A percentile compares a stretch with the other conserved stretches of the same genome.
These are phyloP conservation scores for Onychorhynchus coronatus DNA, from an alignment of 2,113 vertebrate genomes.

Conservation along the genomic window DNA sequence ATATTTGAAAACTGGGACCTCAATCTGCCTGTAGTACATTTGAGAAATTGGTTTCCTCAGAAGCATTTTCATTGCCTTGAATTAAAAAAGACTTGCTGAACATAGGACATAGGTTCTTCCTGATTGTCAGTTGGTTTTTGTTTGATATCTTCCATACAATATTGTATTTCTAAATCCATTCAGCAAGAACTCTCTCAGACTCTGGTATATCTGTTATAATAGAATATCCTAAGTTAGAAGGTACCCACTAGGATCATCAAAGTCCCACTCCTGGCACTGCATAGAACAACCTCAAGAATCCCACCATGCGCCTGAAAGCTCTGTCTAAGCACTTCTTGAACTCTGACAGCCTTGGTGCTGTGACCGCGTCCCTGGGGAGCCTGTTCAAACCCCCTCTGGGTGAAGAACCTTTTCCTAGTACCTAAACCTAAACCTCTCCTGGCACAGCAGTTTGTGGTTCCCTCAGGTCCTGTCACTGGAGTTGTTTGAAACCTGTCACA, in stretches of 20 bases:
- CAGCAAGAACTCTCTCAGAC: neutral
- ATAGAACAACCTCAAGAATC: neutral
- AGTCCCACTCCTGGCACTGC: neutral
- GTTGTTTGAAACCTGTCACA: neutral
- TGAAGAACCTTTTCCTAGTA: neutral
- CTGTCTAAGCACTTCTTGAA: neutral
- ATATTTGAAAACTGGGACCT: neutral
- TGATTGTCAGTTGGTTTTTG: rapidly evolving
- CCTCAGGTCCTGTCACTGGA: neutral
- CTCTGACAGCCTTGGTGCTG: neutral
- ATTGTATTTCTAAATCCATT: neutral
- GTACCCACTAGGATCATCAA: rapidly evolving
- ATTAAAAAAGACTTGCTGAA: neutral
- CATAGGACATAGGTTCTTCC: neutral
- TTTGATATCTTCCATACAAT: neutral
- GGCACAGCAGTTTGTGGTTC: neutral
- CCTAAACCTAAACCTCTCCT: neutral
- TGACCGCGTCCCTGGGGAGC: neutral
- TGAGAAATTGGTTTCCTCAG: neutral
- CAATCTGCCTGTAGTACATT: neutral
- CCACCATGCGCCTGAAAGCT: neutral
- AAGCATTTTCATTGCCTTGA: neutral
- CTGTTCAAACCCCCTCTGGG: neutral
- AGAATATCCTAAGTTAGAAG: neutral
- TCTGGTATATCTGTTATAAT: neutral